Evolutionary conservation across 2,113 vertebrate genomes (phyloP), one percentile per base, ranked within the genome.

Genomic region (Etia nguti): DNA sequence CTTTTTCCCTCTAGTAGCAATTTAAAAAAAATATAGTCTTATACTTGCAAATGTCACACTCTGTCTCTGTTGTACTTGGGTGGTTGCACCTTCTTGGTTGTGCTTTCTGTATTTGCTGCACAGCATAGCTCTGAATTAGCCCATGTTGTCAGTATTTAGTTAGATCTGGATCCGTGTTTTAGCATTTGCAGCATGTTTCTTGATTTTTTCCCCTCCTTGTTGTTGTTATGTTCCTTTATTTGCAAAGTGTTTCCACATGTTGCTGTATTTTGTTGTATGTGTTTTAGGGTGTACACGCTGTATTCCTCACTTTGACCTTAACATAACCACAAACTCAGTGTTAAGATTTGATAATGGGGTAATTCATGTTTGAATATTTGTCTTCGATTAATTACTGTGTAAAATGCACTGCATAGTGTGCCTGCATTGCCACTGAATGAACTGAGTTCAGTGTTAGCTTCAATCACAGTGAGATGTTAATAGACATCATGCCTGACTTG

Each of bases 401-500:
- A 87, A 79, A 52, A 80, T 18, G 36, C 52, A 82, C 62, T 56
- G 16, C 56, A 57, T 5, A 73, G 41, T 46, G 22, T 26, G 65
- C 59, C 57, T 60, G 4, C 80, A 52, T 55, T 80, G 48, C 46
- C 75, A n/a, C 80, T 24, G 41, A 73, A 29, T 73, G 41, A 46
- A 48, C 81, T 82, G 77, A 57, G 75, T 88, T 84, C 46, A 85
- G 26, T 2, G 52, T 18, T 46, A 68, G 82, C 85, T 81, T 91
- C 81, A 90, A 60, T 94, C 86, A 87, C 79, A 60, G 75, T 10
- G 82, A 90, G 84, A 89, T 52, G 73, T 86, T 92, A 94, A 92
- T 86, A 84, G 90, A 88, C 92, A 86, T 89, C 55, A 85, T 87
- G 91, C 73, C 90, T 91, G 90, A 88, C 87, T 92, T 93, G 94